Conservation (phyloP, 2,888 invertebrate species). For the Idaea dimidiata region DNA sequence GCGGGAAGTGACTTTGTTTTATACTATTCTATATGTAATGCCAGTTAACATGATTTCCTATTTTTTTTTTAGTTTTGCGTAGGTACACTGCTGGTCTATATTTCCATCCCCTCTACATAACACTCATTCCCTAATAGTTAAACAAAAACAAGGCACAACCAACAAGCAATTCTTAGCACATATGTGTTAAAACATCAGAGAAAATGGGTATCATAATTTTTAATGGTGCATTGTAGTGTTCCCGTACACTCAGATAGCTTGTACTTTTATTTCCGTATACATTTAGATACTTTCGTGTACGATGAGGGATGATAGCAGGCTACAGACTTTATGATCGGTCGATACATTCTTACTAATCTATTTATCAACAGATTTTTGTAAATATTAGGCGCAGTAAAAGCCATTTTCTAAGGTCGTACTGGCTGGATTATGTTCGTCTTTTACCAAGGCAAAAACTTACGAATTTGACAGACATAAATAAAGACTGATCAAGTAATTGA, state of each 20-base stretch:
- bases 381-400: no score
- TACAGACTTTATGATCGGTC: background rate
- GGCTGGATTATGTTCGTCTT: no score
- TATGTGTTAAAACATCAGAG: constrained; percentile 12
- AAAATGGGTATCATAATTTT: constrained; percentile 18
- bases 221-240: constrained; percentile 24
- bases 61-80: background rate
- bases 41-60: no score
- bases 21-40: no score
- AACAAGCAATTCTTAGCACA: constrained; percentile 13
- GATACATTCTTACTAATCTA: background rate
- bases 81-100: background rate
- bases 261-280: constrained; percentile 35
- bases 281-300: constrained; percentile 23
- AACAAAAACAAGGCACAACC: background rate
- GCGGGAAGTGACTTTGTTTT: no score
- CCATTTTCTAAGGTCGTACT: no score
- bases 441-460: no score
- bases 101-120: background rate
- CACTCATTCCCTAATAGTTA: background rate
- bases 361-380: no score
- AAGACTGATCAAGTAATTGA: no score
- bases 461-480: no score
- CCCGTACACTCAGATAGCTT: constrained; percentile 12
- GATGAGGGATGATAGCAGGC: constrained; percentile 7